phyloP scores from a whole-genome alignment of 2,113 vertebrate genomes.

The Scartelaos histophorus region DNA sequence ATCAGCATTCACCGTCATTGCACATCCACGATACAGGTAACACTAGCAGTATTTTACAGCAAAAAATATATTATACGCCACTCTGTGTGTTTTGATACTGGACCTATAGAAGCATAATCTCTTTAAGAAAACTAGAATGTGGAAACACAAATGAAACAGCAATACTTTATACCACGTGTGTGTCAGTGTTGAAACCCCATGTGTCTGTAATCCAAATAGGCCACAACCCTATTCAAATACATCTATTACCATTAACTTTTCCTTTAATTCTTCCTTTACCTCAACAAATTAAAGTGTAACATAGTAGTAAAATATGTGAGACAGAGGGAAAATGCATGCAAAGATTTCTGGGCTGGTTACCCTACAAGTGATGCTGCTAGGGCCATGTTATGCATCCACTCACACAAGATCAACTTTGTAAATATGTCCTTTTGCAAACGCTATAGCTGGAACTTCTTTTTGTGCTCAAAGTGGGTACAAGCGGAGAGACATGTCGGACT shows the following conservation, averaged over 20 bases:
- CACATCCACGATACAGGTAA: conserved; percentile 49
- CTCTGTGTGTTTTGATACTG: conserved; percentile 59
- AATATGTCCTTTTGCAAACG: conserved; percentile 54
- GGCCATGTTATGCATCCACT: conserved; percentile 63
- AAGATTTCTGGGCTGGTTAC: conserved; percentile 72
- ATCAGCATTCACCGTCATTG: conserved; percentile 56
- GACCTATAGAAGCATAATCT: conserved; percentile 48
- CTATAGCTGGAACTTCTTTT: conserved; percentile 29
- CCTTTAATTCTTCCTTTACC: conserved; percentile 50
- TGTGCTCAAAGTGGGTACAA: conserved; percentile 19
- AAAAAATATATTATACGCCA: conserved; percentile 27
- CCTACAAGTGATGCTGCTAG: conserved; percentile 62
- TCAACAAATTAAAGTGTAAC: conserved; percentile 66
- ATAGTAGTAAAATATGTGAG: conserved; percentile 52
- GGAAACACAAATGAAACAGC: conserved; percentile 69
- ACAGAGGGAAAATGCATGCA: conserved; percentile 59
- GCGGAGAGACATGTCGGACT: conserved; percentile 23
- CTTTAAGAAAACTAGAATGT: conserved; percentile 65
- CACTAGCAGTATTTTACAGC: conserved; percentile 59
- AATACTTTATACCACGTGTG: conserved; percentile 61
- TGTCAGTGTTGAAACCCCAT: conserved; percentile 45
- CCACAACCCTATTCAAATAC: not conserved
- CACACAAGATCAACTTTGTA: conserved; percentile 63
- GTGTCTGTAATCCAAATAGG: conserved; percentile 23
- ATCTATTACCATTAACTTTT: not conserved